Conservation (phyloP, 2,113 vertebrate species). For the Misgurnus anguillicaudatus region DNA sequence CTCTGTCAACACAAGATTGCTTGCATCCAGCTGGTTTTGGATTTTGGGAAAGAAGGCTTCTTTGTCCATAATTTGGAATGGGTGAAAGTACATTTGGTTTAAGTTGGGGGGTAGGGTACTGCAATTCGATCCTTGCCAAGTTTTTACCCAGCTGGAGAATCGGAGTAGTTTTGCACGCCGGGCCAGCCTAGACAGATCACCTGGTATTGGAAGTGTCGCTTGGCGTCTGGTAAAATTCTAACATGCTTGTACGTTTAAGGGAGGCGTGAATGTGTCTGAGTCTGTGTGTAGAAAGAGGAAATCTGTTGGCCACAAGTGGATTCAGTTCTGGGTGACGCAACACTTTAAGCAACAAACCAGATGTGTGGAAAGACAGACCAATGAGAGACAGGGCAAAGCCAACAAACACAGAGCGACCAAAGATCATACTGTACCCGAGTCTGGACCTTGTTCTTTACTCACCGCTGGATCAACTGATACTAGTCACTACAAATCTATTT, state of each 20-base stretch:
- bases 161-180: not conserved
- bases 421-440: conserved; percentile 10
- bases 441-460: conserved; percentile 45
- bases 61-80: conserved; percentile 17
- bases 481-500: not conserved
- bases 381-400: not conserved
- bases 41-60: conserved; percentile 19
- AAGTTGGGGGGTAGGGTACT: not conserved
- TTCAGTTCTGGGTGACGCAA: conserved; percentile 16
- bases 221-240: conserved; percentile 3
- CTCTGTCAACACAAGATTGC: not conserved
- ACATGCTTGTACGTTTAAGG: not conserved
- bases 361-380: conserved; percentile 31
- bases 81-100: conserved; percentile 13
- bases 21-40: conserved; percentile 1
- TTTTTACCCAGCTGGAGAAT: not conserved
- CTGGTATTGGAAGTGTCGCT: not conserved
- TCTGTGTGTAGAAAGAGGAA: not conserved
- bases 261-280: not conserved
- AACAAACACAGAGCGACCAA: not conserved
- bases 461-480: conserved; percentile 16
- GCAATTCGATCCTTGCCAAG: not conserved
- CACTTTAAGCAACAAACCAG: conserved; percentile 45
- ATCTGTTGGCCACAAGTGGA: not conserved
- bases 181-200: not conserved